phyloP scores from a whole-genome alignment of 1,140 invertebrate species.

The Rhyzopertha dominica region DNA sequence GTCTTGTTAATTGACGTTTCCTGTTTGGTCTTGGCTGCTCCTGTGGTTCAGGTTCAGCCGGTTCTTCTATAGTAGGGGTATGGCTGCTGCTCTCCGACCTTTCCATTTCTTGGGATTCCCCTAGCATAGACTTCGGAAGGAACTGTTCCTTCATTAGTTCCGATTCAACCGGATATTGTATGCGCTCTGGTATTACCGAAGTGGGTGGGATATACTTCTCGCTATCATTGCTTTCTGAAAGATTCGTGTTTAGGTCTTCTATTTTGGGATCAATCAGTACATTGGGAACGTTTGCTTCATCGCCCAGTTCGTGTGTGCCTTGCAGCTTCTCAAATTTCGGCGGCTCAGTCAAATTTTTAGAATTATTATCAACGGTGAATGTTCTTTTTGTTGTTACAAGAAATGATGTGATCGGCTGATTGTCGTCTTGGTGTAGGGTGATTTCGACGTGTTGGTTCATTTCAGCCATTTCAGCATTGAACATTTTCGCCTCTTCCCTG shows the following conservation, averaged over 20 bases:
- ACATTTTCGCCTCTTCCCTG: background rate
- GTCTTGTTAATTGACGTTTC: constrained; percentile 41
- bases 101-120: constrained; percentile 13
- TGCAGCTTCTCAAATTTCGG: background rate
- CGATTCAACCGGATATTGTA: constrained; percentile 4
- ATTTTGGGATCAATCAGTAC: constrained; percentile 31
- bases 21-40: constrained; percentile 40
- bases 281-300: background rate
- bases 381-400: background rate
- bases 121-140: constrained; percentile 25
- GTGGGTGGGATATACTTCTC: constrained; percentile 11
- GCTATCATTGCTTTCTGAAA: constrained; percentile 23
- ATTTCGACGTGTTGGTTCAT: no score
- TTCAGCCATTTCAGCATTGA: background rate
- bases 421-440: no score
- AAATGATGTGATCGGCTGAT: constrained; percentile 4
- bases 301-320: background rate
- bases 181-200: constrained; percentile 6
- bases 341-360: background rate
- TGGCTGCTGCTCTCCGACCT: background rate
- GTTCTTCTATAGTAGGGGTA: constrained; percentile 12
- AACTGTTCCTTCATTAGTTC: constrained; percentile 23
- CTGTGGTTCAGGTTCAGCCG: constrained; percentile 32
- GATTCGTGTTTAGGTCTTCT: constrained; percentile 18
- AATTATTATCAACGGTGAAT: background rate